A percentile compares a stretch with the other conserved stretches of the same genome.
Conservation (phyloP, 2,888 invertebrate genomes). For the Oligia strigilis region DNA sequence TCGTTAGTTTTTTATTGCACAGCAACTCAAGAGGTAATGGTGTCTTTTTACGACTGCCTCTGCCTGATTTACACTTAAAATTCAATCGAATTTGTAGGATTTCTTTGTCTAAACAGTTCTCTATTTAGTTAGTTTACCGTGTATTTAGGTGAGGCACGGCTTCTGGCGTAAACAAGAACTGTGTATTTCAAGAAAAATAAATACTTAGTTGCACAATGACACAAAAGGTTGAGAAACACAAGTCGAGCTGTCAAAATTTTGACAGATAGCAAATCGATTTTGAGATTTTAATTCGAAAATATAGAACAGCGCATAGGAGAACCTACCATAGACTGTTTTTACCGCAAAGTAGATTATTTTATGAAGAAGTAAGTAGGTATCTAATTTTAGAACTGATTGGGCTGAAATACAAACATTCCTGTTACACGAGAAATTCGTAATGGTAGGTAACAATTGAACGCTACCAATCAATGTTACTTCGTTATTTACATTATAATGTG, state of each 20-base stretch:
- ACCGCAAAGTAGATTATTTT: constrained; percentile 44
- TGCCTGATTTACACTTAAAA: constrained; percentile 73
- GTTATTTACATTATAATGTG: constrained; percentile 34
- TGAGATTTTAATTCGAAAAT: constrained; percentile 10
- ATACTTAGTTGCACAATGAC: not conserved
- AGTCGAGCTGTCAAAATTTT: constrained; percentile 55
- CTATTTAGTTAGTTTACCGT: constrained; percentile 71
- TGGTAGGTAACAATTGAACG: constrained; percentile 41
- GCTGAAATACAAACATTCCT: constrained; percentile 54
- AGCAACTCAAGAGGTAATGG: constrained; percentile 67
- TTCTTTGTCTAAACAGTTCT: constrained; percentile 78
- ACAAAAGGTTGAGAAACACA: constrained; percentile 57
- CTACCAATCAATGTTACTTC: constrained; percentile 8
- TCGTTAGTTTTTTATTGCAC: constrained; percentile 79
- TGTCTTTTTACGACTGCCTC: constrained; percentile 69
- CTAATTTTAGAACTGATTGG: constrained; percentile 63
- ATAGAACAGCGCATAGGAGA: not conserved
- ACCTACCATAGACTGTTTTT: constrained; percentile 20
- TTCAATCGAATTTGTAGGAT: constrained; percentile 73
- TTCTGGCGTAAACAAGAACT: constrained; percentile 50
- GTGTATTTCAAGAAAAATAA: constrained; percentile 32
- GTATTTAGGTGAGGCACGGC: constrained; percentile 55
- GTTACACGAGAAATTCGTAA: constrained; percentile 45
- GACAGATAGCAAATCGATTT: constrained; percentile 47
- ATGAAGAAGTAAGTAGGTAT: constrained; percentile 24